Conservation (phyloP, 2,888 invertebrate species). For the Sesia bembeciformis region DNA sequence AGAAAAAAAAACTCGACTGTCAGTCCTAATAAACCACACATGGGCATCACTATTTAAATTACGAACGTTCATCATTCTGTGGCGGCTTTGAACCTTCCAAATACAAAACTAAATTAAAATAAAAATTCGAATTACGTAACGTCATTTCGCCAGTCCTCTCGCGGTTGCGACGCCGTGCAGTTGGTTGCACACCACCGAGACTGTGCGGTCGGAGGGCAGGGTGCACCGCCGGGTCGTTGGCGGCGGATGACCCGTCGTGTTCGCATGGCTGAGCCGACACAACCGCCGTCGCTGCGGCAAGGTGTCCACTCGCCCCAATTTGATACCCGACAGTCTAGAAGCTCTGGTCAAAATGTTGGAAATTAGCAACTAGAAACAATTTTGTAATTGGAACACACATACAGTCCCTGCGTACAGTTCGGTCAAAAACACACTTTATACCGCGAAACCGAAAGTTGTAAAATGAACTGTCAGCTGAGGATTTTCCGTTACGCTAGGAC, state of each 20-base stretch:
- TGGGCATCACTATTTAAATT: background rate
- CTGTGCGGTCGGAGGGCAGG: constrained; percentile 88
- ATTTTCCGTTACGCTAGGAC: no score
- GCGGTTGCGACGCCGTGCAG: constrained; percentile 36
- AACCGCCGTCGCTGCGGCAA: constrained; percentile 92
- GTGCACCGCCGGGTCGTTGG: constrained; percentile 84
- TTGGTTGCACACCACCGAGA: constrained; percentile 91
- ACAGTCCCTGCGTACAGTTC: no score
- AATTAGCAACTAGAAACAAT: no score
- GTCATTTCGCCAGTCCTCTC: constrained; percentile 55
- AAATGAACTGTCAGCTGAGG: no score
- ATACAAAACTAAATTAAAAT: background rate
- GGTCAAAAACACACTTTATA: no score
- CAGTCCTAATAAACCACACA: no score
- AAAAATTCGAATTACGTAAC: constrained; percentile 47
- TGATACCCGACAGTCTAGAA: constrained; percentile 88
- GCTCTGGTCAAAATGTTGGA: constrained; percentile 29
- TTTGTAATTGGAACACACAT: no score
- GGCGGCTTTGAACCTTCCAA: background rate
- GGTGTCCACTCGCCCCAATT: constrained; percentile 91
- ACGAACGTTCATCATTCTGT: background rate
- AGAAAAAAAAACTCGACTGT: no score
- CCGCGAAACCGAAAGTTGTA: no score
- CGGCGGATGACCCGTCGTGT: constrained; percentile 84
- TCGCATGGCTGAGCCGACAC: constrained; percentile 90